Conservation (phyloP, 2,888 invertebrate genomes). For the Apamea anceps region DNA sequence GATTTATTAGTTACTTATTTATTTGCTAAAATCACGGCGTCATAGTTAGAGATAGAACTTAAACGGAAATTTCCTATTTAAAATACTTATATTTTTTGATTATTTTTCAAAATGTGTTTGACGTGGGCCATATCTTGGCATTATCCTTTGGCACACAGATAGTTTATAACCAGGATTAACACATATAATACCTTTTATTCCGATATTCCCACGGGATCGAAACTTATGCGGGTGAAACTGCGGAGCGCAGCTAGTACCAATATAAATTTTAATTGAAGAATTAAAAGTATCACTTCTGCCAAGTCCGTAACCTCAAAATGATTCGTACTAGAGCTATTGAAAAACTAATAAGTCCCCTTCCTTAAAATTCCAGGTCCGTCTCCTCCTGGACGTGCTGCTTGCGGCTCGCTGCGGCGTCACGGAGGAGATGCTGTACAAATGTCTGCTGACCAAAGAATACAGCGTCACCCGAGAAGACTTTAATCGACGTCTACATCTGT, state of each 20-base stretch:
- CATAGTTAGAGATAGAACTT: too few species aligned
- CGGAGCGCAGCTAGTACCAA: not conserved
- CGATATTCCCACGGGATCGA: too few species aligned
- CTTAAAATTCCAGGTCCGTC: conserved; percentile 88
- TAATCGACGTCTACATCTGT: conserved; percentile 93
- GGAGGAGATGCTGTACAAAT: conserved; percentile 94
- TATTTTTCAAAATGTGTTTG: too few species aligned
- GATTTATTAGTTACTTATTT: too few species aligned
- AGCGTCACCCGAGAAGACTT: conserved; percentile 95
- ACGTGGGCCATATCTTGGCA: too few species aligned
- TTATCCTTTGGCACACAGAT: too few species aligned
- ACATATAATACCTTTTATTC: too few species aligned
- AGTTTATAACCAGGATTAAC: too few species aligned
- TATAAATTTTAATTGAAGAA: not conserved
- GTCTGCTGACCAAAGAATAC: conserved; percentile 94
- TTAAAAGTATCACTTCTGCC: not conserved
- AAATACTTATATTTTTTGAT: too few species aligned
- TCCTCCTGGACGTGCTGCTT: conserved; percentile 95
- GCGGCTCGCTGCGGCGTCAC: conserved; percentile 96
- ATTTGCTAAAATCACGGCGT: too few species aligned
- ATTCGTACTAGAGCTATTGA: not conserved
- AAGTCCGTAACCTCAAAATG: not conserved
- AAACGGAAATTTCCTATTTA: too few species aligned
- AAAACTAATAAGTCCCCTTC: not conserved
- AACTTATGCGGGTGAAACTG: too few species aligned